Evolutionary conservation across 2,113 vertebrate species (phyloP).

Genomic region (Rhea pennata): DNA sequence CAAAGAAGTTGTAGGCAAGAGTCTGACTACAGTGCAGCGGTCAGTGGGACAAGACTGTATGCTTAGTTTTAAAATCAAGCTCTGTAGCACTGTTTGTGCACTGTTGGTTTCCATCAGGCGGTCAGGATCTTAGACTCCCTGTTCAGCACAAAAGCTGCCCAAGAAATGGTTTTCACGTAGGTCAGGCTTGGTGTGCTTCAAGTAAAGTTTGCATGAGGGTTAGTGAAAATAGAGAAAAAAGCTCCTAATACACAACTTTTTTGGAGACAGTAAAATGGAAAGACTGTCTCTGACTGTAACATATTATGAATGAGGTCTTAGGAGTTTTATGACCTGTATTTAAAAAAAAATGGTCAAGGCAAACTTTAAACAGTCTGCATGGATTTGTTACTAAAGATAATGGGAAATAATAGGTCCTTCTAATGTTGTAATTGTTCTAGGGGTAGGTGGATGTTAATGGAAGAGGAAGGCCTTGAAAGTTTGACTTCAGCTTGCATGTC

Average conservation of each 20-base stretch:
- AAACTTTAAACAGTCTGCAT: neutral
- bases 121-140: neutral
- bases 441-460: neutral
- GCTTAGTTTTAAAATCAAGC: neutral
- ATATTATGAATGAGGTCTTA: neutral
- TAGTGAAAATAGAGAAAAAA: neutral
- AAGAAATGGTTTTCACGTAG: neutral
- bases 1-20: neutral
- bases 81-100: neutral
- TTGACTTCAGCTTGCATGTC: neutral
- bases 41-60: too few relatives aligned
- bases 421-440: neutral
- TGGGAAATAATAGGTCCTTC: neutral
- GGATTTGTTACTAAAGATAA: neutral
- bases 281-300: neutral
- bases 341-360: neutral
- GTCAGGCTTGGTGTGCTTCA: neutral
- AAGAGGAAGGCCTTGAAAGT: neutral
- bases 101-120: neutral
- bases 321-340: neutral
- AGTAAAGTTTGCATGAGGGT: neutral
- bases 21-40: accelerated
- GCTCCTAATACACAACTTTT: neutral
- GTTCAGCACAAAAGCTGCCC: neutral
- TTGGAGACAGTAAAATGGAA: neutral